Evolutionary conservation across 2,113 vertebrate species (phyloP).

Genomic region (Phoxinus phoxinus): DNA sequence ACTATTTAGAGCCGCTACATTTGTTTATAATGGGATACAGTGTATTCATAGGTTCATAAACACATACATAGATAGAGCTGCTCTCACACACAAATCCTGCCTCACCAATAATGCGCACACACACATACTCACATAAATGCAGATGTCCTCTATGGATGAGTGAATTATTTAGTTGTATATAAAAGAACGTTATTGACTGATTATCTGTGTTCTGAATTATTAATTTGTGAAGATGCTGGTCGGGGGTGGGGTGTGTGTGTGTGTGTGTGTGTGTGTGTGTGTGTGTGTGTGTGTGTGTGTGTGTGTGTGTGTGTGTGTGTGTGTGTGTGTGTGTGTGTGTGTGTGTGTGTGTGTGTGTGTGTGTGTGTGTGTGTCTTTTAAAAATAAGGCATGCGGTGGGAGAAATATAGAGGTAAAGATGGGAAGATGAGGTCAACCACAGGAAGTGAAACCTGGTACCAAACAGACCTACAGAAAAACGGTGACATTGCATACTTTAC

Average conservation of each 20-base stretch:
- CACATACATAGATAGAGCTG: not conserved
- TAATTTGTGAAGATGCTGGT: conserved; percentile 82
- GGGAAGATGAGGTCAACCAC: conserved; percentile 26
- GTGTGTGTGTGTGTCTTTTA: conserved; percentile 21
- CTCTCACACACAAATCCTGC: not conserved
- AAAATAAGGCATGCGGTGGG: conserved; percentile 17
- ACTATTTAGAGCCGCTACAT: not conserved
- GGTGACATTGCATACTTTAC: conserved; percentile 31
- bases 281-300: conserved; percentile 20
- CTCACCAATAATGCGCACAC: conserved; percentile 56
- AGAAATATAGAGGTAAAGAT: conserved; percentile 15
- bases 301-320: conserved; percentile 12
- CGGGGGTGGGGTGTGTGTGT: conserved; percentile 24
- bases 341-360: conserved; percentile 13
- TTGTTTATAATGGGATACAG: not conserved
- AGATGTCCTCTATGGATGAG: conserved; percentile 71
- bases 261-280: conserved; percentile 21
- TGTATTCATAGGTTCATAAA: conserved; percentile 27
- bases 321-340: conserved; percentile 21
- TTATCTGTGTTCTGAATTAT: conserved; percentile 92
- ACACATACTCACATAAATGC: conserved; percentile 44
- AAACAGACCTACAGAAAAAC: conserved; percentile 2
- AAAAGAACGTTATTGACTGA: conserved; percentile 88
- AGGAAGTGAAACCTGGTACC: conserved; percentile 47
- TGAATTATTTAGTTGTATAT: conserved; percentile 95